Evolutionary conservation across 2,888 invertebrate genomes (phyloP).

Genomic region (Pristionchus fissidentatus): DNA sequence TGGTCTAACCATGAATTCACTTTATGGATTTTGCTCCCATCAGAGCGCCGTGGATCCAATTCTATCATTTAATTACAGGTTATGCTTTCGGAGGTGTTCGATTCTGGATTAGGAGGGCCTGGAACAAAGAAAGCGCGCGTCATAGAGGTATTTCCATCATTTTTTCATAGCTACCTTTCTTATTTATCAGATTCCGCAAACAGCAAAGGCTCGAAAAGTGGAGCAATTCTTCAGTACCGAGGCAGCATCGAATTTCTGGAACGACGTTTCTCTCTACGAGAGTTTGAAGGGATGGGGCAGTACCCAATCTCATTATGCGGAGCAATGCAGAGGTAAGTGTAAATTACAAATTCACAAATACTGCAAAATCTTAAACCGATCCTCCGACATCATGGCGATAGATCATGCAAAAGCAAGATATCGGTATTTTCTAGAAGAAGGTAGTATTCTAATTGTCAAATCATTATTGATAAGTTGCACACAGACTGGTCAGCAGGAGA

Average conservation of each 20-base stretch:
- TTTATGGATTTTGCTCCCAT: too few relatives aligned
- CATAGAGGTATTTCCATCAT: not conserved
- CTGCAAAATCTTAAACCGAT: too few relatives aligned
- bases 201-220: not conserved
- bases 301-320: not conserved
- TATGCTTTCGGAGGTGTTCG: constrained; percentile 2
- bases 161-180: not conserved
- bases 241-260: not conserved
- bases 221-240: not conserved
- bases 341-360: too few relatives aligned
- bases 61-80: not conserved
- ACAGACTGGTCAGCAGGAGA: too few relatives aligned
- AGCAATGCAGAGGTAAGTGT: constrained; percentile 5
- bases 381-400: too few relatives aligned
- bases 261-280: not conserved
- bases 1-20: too few relatives aligned
- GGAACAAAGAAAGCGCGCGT: not conserved
- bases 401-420: too few relatives aligned
- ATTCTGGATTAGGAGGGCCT: not conserved
- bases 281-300: not conserved
- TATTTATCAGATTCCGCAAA: constrained; percentile 1
- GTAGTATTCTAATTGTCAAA: too few relatives aligned
- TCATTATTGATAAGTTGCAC: too few relatives aligned
- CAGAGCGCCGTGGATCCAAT: too few relatives aligned
- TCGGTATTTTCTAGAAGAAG: too few relatives aligned